Conservation (phyloP, 2,888 invertebrate species). For the Sminthurinus aureus region DNA sequence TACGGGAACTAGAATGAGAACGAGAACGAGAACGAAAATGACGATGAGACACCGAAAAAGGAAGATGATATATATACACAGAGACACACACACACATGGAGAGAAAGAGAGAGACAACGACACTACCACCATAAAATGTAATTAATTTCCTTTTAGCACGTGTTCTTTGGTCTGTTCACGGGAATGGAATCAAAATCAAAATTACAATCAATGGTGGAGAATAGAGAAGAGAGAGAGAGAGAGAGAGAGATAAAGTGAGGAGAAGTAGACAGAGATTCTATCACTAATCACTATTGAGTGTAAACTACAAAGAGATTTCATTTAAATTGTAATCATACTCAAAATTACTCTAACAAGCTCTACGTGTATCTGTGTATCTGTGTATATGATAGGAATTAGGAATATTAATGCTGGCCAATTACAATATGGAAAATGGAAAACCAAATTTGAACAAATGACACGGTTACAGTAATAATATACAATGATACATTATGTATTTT, state of each 20-base stretch:
- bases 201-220: neutral
- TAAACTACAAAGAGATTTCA: neutral
- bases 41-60: neutral
- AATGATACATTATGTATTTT: no score
- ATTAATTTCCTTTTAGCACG: slow-evolving; percentile 39
- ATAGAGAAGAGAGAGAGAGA: neutral
- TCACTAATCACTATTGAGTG: neutral
- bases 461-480: no score
- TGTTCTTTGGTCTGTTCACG: slow-evolving; percentile 7
- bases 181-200: slow-evolving; percentile 1
- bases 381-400: neutral
- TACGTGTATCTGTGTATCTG: no score
- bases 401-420: neutral
- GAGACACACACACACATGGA: no score
- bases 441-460: no score
- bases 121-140: slow-evolving; percentile 23
- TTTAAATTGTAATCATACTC: neutral
- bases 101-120: neutral
- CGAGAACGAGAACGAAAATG: neutral
- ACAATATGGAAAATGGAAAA: neutral
- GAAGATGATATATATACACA: neutral
- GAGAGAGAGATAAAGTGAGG: neutral
- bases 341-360: neutral
- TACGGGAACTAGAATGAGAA: neutral
- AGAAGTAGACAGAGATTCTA: neutral